Evolutionary conservation across 2,888 invertebrate species (phyloP).

Genomic region (Thumatha senex): DNA sequence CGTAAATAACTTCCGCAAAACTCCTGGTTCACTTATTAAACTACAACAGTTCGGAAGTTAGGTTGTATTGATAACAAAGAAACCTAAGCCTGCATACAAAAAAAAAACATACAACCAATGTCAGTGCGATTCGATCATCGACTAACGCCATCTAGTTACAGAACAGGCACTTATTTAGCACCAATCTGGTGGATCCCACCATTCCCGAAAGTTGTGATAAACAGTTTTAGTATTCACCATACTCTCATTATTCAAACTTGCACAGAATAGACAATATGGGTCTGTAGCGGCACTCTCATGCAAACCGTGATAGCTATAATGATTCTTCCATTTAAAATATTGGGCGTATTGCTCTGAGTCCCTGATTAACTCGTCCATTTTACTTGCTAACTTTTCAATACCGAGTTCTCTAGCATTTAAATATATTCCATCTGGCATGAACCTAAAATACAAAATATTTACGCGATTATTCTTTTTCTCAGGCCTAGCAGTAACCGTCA

Average conservation of each 20-base stretch:
- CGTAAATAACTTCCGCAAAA: no score
- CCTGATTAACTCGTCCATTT: neutral
- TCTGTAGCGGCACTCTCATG: neutral
- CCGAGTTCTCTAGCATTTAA: neutral
- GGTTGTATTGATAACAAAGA: no score
- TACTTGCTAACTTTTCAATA: neutral
- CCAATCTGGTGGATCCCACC: neutral
- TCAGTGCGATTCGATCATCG: no score
- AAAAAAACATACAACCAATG: no score
- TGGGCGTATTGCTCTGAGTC: neutral
- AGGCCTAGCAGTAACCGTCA: no score
- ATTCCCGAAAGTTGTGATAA: neutral
- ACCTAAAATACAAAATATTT: neutral
- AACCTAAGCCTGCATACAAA: no score
- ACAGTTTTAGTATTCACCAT: neutral
- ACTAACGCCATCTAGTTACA: no score
- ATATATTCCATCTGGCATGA: neutral
- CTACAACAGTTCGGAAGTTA: no score
- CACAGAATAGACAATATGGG: neutral
- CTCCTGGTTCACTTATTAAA: no score
- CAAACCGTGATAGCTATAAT: neutral
- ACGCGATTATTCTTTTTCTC: neutral
- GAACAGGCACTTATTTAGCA: no score
- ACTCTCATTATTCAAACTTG: neutral
- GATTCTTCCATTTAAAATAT: conserved; percentile 4